These are phyloP conservation scores for Cantharis rufa DNA, from an alignment of 2,888 invertebrate species.

Conservation along the genomic window DNA sequence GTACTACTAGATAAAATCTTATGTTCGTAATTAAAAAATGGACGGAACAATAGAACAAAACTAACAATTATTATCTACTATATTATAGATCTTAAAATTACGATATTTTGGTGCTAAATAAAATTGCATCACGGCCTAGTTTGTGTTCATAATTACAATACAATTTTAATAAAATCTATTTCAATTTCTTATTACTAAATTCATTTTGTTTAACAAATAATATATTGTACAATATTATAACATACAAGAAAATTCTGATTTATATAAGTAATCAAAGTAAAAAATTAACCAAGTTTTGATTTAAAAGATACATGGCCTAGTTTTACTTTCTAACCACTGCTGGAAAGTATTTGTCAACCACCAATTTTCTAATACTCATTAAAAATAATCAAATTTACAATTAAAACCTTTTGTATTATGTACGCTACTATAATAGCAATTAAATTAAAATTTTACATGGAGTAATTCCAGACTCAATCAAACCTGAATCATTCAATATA, in stretches of 20 bases:
- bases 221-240: not conserved
- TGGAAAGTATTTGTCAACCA: not conserved
- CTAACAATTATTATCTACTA: not conserved
- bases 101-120: slow-evolving; percentile 2
- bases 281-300: not conserved
- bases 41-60: not conserved
- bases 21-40: not conserved
- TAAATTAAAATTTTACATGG: too few relatives aligned
- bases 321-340: not conserved
- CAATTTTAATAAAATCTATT: not conserved
- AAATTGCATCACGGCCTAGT: slow-evolving; percentile 37
- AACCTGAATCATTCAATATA: too few relatives aligned
- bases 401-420: too few relatives aligned
- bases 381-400: too few relatives aligned
- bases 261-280: not conserved
- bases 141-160: slow-evolving; percentile 1
- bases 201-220: not conserved
- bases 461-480: too few relatives aligned
- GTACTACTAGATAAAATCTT: not conserved
- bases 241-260: not conserved
- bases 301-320: not conserved
- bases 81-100: not conserved
- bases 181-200: not conserved
- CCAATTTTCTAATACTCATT: too few relatives aligned
- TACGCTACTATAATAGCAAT: too few relatives aligned